Evolutionary conservation across 92 coral and sea anemone species (phyloP), one percentile per base, ranked within the genome.

Genomic region (Epizoanthus ramosus): DNA sequence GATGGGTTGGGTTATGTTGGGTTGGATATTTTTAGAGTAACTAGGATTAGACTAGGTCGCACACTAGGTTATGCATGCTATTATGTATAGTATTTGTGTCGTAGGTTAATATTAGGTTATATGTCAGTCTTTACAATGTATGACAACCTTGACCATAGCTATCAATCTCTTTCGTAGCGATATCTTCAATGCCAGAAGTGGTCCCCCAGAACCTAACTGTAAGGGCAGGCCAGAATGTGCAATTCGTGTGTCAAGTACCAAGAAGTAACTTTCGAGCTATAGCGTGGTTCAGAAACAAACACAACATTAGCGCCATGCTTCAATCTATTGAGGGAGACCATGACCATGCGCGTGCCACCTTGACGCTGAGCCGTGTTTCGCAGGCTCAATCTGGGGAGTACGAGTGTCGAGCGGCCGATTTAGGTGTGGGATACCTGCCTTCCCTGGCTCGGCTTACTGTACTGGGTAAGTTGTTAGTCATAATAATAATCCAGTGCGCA

Each of bases 401-500:
- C 71, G 82, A 77, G 41, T 77, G 82, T 43, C 70, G 82, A 15
- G 35, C 35, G 17, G 31, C 82, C 52, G 82, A 63, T 15, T 35
- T 77, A 9, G 82, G 82, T 39, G 71, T 61, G 50, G 82, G 82
- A 3, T 77, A 77, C 19, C 57, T 77, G 58, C 57, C 82, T 16
- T 37, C 82, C 8, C 9, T 19, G 35, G 82, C 82, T 57, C 45
- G 82, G 71, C 82, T 77, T 5, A 60, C 43, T 22, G 82, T 77
- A 21, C 71, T 77, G 17, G 82, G 82, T 77, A 41, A 39, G 82
- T 60, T 60, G n/a, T 3, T 9, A 3, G 3, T 37, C 43, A 37
- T 37, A 1, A 6, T 37, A 37, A 37, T 6, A 37, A 6, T 37
- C 5, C 43, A 50, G 13, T 50, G 54, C 14, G 16, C 54, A 50